These are phyloP conservation scores for Falco rusticolus DNA, from an alignment of 2,797 vertebrate genomes.

Conservation along the genomic window DNA sequence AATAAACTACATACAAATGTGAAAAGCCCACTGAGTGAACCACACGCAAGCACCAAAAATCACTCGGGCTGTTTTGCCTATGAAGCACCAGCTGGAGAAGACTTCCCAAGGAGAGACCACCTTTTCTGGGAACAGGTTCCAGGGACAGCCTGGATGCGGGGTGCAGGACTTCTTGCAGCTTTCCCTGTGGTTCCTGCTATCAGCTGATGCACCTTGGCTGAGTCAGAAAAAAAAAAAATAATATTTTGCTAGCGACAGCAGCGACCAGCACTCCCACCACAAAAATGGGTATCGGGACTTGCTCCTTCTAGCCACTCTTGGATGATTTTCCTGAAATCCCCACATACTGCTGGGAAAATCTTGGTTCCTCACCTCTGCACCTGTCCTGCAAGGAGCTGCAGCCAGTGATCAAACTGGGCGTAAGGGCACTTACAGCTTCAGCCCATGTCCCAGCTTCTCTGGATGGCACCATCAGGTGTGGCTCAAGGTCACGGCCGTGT, in stretches of 20 bases:
- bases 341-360: background rate
- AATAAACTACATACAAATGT: background rate
- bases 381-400: background rate
- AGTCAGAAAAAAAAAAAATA: background rate
- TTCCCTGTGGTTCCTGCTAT: background rate
- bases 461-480: background rate
- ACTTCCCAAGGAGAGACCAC: background rate
- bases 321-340: background rate
- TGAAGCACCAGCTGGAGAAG: background rate
- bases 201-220: background rate
- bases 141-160: background rate
- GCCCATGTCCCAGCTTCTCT: background rate
- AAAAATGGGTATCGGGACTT: background rate
- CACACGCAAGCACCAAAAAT: background rate
- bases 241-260: background rate
- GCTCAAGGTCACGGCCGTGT: background rate
- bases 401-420: accelerated
- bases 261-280: background rate
- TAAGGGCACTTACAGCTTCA: background rate
- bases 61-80: background rate
- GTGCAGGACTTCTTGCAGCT: background rate
- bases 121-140: background rate
- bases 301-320: background rate
- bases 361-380: background rate
- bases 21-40: background rate